Conservation (phyloP, 2,113 vertebrate genomes). For the Pseudonaja textilis region DNA sequence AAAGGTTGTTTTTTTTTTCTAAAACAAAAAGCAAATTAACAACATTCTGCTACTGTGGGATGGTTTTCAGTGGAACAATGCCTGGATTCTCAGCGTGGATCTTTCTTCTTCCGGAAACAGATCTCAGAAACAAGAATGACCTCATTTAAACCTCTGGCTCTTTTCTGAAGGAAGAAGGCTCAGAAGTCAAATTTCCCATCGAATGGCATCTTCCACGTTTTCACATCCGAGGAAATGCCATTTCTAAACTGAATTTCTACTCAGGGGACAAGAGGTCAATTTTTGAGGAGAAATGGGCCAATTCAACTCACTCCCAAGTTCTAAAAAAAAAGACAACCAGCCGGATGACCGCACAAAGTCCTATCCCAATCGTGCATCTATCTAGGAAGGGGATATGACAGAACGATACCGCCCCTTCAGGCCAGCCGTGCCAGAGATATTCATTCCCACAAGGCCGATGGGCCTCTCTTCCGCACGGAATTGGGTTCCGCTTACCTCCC, state of each 20-base stretch:
- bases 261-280: background rate
- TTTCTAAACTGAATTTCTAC: background rate
- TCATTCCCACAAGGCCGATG: background rate
- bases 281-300: background rate
- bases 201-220: background rate
- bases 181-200: background rate
- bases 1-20: background rate
- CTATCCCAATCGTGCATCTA: background rate
- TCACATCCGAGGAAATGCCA: background rate
- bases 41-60: background rate
- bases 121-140: background rate
- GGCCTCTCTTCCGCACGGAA: fast-evolving
- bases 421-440: background rate
- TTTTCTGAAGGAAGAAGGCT: background rate
- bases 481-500: conserved; percentile 80
- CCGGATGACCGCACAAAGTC: background rate
- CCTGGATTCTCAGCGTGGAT: background rate
- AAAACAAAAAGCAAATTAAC: background rate
- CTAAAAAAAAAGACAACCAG: too few relatives aligned
- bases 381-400: background rate
- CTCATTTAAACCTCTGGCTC: background rate
- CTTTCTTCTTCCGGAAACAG: background rate
- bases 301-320: background rate
- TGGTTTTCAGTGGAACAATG: background rate
- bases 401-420: background rate